Conservation (phyloP, 35 echinoderm and acorn worm species). For the Amphiura filiformis region DNA sequence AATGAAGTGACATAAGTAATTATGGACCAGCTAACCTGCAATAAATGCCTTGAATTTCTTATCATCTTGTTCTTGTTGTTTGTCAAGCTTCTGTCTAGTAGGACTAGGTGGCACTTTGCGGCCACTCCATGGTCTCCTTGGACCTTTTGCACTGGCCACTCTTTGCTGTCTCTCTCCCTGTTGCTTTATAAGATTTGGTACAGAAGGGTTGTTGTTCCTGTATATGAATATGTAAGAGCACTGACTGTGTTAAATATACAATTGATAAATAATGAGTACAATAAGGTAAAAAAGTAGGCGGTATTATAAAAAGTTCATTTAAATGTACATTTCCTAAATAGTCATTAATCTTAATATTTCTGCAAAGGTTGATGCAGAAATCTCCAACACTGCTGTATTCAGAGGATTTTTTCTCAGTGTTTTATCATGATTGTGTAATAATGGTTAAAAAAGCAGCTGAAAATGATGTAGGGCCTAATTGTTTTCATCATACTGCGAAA, state of each 20-base stretch:
- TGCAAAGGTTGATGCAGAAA: no score
- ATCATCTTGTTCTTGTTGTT: neutral
- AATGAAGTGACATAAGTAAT: no score
- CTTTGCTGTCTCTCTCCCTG: constrained; percentile 55
- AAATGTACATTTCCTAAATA: neutral
- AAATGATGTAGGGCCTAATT: neutral
- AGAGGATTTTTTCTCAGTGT: no score
- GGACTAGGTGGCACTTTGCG: constrained; percentile 45
- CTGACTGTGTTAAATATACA: neutral
- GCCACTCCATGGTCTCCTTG: constrained; percentile 58
- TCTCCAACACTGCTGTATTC: no score
- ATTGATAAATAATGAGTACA: neutral
- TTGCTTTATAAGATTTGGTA: constrained; percentile 59
- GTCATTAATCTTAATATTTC: neutral
- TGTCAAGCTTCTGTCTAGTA: constrained; percentile 1
- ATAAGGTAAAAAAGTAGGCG: neutral
- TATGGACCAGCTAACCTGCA: neutral
- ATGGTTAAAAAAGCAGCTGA: neutral
- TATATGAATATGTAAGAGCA: neutral
- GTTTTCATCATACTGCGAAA: neutral
- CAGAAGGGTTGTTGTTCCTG: constrained; percentile 58
- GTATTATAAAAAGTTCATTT: neutral
- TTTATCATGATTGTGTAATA: no score
- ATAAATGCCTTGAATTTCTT: neutral
- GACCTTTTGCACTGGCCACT: neutral